Evolutionary conservation across 1,140 invertebrate genomes (phyloP).

Genomic region (Drosophila baimaii): DNA sequence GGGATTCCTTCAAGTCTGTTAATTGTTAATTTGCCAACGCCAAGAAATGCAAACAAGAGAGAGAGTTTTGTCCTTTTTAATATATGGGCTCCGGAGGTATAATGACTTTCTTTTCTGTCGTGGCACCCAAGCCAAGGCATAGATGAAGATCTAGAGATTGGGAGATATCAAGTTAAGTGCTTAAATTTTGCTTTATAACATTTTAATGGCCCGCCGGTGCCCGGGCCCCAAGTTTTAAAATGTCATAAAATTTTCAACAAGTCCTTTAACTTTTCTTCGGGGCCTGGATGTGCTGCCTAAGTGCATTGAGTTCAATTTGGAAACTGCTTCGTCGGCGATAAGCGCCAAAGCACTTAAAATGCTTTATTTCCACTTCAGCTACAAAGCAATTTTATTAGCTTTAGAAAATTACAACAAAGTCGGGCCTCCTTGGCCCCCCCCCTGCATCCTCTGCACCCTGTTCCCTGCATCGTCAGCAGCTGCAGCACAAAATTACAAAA

Average conservation of each 20-base stretch:
- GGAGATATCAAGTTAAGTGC: slow-evolving; percentile 77
- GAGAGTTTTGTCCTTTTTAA: slow-evolving; percentile 36
- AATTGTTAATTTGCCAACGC: slow-evolving; percentile 67
- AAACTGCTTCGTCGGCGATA: slow-evolving; percentile 74
- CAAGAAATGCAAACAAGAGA: slow-evolving; percentile 55
- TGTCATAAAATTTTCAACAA: slow-evolving; percentile 83
- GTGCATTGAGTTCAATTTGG: slow-evolving; percentile 72
- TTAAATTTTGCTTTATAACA: slow-evolving; percentile 81
- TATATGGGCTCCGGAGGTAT: slow-evolving; percentile 34
- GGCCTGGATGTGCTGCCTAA: slow-evolving; percentile 30
- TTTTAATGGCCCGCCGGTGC: slow-evolving; percentile 67
- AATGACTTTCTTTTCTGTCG: slow-evolving; percentile 48
- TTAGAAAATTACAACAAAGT: slow-evolving; percentile 82
- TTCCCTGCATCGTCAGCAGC: slow-evolving; percentile 43
- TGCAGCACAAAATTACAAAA: slow-evolving; percentile 78
- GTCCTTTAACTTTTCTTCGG: slow-evolving; percentile 74
- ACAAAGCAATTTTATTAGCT: slow-evolving; percentile 83
- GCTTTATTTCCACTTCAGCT: slow-evolving; percentile 79
- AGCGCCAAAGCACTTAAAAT: slow-evolving; percentile 78
- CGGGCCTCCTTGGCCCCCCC: not conserved
- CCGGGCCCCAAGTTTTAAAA: slow-evolving; percentile 69
- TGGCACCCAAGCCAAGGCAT: slow-evolving; percentile 35
- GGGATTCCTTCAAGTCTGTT: slow-evolving; percentile 38
- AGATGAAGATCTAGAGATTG: slow-evolving; percentile 70
- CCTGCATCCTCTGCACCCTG: slow-evolving; percentile 17